Evolutionary conservation across 2,113 vertebrate species (phyloP).

Genomic region (Zosterops lateralis): DNA sequence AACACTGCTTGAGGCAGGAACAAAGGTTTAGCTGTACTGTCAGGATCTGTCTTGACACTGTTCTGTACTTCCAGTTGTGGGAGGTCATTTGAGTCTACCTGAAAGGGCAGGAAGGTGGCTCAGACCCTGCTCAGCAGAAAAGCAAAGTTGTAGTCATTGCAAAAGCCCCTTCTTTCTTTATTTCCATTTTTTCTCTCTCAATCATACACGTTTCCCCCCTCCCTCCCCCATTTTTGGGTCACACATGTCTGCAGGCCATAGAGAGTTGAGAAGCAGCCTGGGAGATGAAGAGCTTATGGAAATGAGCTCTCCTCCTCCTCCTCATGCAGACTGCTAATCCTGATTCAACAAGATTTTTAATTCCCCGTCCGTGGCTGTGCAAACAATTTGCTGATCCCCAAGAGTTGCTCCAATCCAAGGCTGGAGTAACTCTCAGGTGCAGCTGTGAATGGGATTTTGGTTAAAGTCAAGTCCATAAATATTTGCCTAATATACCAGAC

Average conservation of each 20-base stretch:
- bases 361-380: constrained; percentile 30
- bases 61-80: background rate
- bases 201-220: accelerated
- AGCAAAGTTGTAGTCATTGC: background rate
- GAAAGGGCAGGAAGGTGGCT: background rate
- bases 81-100: background rate
- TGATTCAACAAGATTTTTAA: constrained; percentile 38
- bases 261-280: constrained; percentile 44
- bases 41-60: background rate
- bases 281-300: constrained; percentile 62
- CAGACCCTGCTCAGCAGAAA: background rate
- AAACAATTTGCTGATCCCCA: constrained; percentile 59
- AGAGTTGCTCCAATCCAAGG: constrained; percentile 28
- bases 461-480: constrained; percentile 63
- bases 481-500: constrained; percentile 64
- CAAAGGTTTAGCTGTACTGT: background rate
- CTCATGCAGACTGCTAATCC: background rate
- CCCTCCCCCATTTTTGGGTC: background rate
- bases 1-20: background rate
- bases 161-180: background rate
- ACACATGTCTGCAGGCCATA: constrained; percentile 38
- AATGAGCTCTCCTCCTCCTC: constrained; percentile 43
- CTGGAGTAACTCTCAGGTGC: constrained; percentile 47
- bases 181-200: background rate
- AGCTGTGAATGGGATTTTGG: constrained; percentile 49